Evolutionary conservation across 2,113 vertebrate species (phyloP).

Genomic region (Colinus virginianus): DNA sequence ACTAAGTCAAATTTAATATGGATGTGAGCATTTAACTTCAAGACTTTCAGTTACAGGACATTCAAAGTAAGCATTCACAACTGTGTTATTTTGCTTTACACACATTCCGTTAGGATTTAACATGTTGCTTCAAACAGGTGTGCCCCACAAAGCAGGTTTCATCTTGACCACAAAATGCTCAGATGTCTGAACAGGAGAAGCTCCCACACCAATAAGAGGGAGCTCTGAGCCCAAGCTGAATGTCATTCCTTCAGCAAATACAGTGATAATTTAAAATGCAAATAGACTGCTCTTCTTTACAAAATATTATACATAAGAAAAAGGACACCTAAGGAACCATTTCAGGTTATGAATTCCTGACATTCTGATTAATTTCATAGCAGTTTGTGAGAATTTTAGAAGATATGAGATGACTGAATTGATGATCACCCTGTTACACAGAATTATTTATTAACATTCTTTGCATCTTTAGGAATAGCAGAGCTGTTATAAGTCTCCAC

Average conservation of each 20-base stretch:
- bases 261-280: background rate
- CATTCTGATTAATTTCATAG: background rate
- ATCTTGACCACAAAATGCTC: background rate
- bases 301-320: background rate
- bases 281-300: background rate
- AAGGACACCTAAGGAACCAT: background rate
- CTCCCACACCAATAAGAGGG: rapidly evolving
- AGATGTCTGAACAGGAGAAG: background rate
- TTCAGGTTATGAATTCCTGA: background rate
- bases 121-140: background rate
- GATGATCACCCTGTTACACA: background rate
- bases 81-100: background rate
- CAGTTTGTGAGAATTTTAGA: background rate
- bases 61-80: background rate
- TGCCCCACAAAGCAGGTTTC: background rate
- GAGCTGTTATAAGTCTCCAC: background rate
- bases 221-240: background rate
- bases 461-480: background rate
- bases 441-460: background rate
- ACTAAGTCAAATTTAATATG: background rate
- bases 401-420: background rate
- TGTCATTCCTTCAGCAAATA: background rate
- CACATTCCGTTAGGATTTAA: background rate
- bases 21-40: background rate
- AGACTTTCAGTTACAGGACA: background rate